Percentiles rank a stretch among this genome's conserved stretches.
These are phyloP conservation scores for Scatophagus argus DNA, from an alignment of 2,113 vertebrate genomes.

Conservation along the genomic window DNA sequence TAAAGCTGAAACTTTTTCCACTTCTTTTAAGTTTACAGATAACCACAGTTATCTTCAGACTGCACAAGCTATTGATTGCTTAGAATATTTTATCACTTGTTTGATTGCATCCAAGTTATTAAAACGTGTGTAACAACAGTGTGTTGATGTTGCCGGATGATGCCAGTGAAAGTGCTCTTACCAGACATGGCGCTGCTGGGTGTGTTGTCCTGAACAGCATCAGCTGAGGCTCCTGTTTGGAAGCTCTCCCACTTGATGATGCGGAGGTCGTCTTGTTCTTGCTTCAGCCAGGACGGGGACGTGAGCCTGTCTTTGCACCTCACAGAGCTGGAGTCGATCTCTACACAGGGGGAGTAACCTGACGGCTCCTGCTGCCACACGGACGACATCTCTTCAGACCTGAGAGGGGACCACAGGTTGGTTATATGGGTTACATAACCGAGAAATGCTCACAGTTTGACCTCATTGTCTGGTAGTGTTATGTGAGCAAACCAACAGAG, in stretches of 20 bases:
- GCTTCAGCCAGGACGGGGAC: conserved; percentile 77
- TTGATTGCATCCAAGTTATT: not conserved
- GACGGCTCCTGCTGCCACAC: conserved; percentile 78
- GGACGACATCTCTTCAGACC: conserved; percentile 67
- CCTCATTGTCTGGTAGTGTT: too few relatives aligned
- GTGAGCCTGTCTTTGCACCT: conserved; percentile 70
- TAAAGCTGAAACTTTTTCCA: not conserved
- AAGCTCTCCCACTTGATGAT: conserved; percentile 78
- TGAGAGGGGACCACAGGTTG: not conserved
- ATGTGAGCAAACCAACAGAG: too few relatives aligned
- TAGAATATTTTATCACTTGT: not conserved
- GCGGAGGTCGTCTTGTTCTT: conserved; percentile 77
- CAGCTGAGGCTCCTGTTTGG: conserved; percentile 52
- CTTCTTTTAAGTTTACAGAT: too few relatives aligned
- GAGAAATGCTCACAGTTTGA: too few relatives aligned
- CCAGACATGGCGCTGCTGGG: conserved; percentile 82
- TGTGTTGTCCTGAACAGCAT: conserved; percentile 81
- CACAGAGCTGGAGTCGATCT: conserved; percentile 83
- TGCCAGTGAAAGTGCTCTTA: conserved; percentile 28
- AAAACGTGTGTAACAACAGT: not conserved
- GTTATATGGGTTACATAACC: too few relatives aligned
- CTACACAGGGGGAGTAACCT: conserved; percentile 73
- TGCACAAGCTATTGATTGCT: not conserved
- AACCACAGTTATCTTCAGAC: not conserved
- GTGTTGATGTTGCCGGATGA: not conserved